These are phyloP conservation scores for Drosophila sturtevanti DNA, from an alignment of 1,140 invertebrate genomes.

Conservation along the genomic window DNA sequence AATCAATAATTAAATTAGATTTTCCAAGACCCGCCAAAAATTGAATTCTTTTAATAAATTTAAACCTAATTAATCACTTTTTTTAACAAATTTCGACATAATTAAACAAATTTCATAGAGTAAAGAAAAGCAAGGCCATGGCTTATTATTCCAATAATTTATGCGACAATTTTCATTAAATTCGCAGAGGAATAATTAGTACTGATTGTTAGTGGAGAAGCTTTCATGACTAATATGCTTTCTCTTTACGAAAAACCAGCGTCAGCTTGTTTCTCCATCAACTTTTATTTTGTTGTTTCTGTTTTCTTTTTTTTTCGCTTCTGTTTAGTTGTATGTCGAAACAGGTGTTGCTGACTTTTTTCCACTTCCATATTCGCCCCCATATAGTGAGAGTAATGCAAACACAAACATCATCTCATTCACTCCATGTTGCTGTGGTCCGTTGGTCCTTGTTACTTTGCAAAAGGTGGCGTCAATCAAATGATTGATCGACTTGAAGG, in stretches of 20 bases:
- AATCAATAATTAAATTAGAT: too few species aligned
- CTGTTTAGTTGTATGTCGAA: conserved; percentile 8
- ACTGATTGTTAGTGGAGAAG: not conserved
- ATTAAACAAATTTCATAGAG: not conserved
- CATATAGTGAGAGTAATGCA: conserved; percentile 15
- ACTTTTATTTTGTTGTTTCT: conserved; percentile 53
- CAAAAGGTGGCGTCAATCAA: conserved; percentile 67
- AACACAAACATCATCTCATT: conserved; percentile 25
- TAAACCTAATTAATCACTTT: not conserved
- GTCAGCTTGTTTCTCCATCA: conserved; percentile 46
- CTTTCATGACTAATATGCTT: conserved; percentile 31
- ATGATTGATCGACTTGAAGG: conserved; percentile 69
- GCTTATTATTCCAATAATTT: not conserved
- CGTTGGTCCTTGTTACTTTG: conserved; percentile 51
- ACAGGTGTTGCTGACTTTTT: conserved; percentile 46
- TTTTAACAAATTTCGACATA: not conserved
- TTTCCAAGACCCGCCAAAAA: too few species aligned
- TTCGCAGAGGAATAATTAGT: not conserved
- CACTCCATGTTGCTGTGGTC: conserved; percentile 1
- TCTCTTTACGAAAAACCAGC: conserved; percentile 31
- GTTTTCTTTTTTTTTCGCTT: conserved; percentile 21
- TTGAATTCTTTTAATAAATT: too few species aligned
- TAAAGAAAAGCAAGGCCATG: not conserved
- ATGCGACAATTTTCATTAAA: not conserved
- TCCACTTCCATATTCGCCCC: conserved; percentile 13